phyloP scores from a whole-genome alignment of 2,113 vertebrate genomes.

The Poeciliopsis turrubarensis region DNA sequence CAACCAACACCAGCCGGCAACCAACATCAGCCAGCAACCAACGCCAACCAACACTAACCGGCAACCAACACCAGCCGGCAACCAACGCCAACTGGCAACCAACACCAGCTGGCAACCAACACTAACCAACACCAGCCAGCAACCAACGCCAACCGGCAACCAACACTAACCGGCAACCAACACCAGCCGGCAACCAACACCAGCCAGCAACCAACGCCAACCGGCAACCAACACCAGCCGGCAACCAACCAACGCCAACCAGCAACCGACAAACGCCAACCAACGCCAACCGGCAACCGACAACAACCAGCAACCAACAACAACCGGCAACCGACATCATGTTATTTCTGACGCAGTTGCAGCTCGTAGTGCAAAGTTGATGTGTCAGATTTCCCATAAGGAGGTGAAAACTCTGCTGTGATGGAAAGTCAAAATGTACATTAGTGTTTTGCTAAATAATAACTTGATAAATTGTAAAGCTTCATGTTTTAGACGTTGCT shows the following conservation, averaged over 20 bases:
- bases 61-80: background rate
- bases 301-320: no score
- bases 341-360: background rate
- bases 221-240: background rate
- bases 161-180: background rate
- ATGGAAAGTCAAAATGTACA: background rate
- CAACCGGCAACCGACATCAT: background rate
- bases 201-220: background rate
- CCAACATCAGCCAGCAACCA: no score
- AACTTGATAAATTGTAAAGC: background rate
- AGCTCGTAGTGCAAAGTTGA: slow-evolving; percentile 8
- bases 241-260: background rate
- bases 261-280: no score
- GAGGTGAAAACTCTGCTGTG: background rate
- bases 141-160: background rate
- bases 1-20: background rate
- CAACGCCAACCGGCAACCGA: background rate
- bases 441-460: slow-evolving; percentile 10
- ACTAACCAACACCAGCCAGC: background rate
- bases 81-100: background rate
- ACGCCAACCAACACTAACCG: no score
- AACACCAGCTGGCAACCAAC: no score
- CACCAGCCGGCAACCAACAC: background rate
- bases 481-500: background rate
- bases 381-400: background rate